Percentiles rank a stretch among this genome's conserved stretches.
Evolutionary conservation across 2,888 invertebrate species (phyloP).

Genomic region (Mystacides longicornis): DNA sequence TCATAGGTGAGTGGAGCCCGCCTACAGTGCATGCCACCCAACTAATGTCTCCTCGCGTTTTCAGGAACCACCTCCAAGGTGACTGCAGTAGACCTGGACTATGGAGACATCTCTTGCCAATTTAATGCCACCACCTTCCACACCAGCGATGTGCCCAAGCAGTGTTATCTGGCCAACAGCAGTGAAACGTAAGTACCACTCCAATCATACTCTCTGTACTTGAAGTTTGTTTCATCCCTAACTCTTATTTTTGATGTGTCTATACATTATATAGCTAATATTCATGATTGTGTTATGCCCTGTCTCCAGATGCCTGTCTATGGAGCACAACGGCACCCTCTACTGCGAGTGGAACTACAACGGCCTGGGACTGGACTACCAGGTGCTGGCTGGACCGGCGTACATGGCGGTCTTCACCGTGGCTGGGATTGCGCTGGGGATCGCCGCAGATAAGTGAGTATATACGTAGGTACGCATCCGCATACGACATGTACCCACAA

Average conservation of each 20-base stretch:
- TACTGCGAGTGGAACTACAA: slow-evolving; percentile 93
- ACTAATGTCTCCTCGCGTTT: not conserved
- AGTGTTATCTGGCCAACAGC: slow-evolving; percentile 44
- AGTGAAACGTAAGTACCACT: slow-evolving; percentile 39
- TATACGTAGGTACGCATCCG: too few species aligned
- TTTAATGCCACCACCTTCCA: slow-evolving; percentile 52
- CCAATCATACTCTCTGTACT: not conserved
- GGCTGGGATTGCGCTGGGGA: slow-evolving; percentile 76
- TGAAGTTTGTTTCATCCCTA: not conserved
- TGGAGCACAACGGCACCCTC: slow-evolving; percentile 60
- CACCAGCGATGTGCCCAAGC: slow-evolving; percentile 36
- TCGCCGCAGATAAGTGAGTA: slow-evolving; percentile 65
- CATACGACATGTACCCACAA: not conserved
- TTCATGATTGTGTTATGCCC: not conserved
- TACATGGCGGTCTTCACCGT: slow-evolving; percentile 89
- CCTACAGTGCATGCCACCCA: too few species aligned
- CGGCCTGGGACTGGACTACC: slow-evolving; percentile 86
- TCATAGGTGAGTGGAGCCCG: not conserved
- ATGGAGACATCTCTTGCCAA: slow-evolving; percentile 80
- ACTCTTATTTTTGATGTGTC: not conserved
- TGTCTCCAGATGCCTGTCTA: slow-evolving; percentile 51
- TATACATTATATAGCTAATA: not conserved
- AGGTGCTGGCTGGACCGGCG: slow-evolving; percentile 85
- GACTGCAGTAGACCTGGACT: slow-evolving; percentile 76
- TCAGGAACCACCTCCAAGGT: slow-evolving; percentile 75